Percentiles rank a stretch among this genome's conserved stretches.
phyloP scores from a whole-genome alignment of 2,797 vertebrate species.

The Sebastes steindachneri region DNA sequence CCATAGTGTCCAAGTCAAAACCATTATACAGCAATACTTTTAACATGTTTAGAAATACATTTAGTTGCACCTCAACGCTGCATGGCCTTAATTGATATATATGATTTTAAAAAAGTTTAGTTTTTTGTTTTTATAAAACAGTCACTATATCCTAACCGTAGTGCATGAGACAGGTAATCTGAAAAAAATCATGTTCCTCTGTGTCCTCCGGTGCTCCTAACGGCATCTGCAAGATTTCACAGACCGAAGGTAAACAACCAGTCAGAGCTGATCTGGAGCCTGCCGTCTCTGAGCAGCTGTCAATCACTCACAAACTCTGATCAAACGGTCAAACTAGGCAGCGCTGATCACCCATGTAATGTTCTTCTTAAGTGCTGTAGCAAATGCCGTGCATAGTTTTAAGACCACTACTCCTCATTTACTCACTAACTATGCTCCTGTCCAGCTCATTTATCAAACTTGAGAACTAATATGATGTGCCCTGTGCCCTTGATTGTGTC shows the following conservation, averaged over 20 bases:
- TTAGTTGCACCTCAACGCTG: background rate
- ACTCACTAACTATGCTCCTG: background rate
- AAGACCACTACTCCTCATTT: background rate
- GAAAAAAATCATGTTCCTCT: too few species aligned
- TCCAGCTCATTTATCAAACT: background rate
- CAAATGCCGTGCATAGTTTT: background rate
- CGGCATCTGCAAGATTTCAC: too few species aligned
- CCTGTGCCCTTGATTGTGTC: background rate
- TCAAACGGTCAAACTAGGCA: too few species aligned
- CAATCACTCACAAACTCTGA: too few species aligned
- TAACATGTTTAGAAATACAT: background rate
- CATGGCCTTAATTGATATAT: background rate
- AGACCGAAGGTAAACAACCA: fast-evolving
- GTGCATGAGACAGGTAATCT: too few species aligned
- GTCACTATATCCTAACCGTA: too few species aligned
- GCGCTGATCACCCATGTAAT: background rate
- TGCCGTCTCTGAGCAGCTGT: too few species aligned
- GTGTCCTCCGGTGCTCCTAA: too few species aligned
- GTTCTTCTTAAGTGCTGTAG: background rate
- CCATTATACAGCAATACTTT: background rate
- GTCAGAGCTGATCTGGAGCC: too few species aligned
- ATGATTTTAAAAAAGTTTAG: background rate
- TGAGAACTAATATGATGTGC: background rate
- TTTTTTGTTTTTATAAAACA: too few species aligned
- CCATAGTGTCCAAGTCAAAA: background rate